Conservation (phyloP, 2,888 invertebrate genomes). For the Nemotelus nigrinus region DNA sequence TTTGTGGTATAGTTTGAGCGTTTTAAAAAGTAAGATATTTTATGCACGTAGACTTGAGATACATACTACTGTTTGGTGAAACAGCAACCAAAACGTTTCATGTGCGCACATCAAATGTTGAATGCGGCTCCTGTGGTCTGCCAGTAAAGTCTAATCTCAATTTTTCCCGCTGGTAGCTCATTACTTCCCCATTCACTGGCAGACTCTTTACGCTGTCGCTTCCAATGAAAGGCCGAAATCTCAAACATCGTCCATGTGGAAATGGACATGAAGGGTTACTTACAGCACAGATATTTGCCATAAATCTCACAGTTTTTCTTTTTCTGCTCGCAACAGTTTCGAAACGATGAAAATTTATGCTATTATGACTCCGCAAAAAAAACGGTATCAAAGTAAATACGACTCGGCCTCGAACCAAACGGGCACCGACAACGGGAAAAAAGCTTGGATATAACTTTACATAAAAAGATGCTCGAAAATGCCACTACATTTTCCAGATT, state of each 20-base stretch:
- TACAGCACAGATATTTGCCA: conserved; percentile 42
- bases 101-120: too few species aligned
- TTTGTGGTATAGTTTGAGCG: too few species aligned
- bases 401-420: background rate
- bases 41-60: too few species aligned
- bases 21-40: too few species aligned
- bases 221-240: conserved; percentile 30
- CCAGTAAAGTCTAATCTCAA: too few species aligned
- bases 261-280: conserved; percentile 48
- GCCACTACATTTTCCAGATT: conserved; percentile 44
- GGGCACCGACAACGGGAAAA: conserved; percentile 19
- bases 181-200: too few species aligned
- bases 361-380: conserved; percentile 45
- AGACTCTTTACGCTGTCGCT: conserved; percentile 38
- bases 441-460: conserved; percentile 10
- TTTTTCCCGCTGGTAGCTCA: too few species aligned
- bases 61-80: too few species aligned
- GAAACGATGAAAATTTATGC: conserved; percentile 49
- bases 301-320: conserved; percentile 46
- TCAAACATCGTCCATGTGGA: conserved; percentile 41
- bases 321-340: conserved; percentile 46
- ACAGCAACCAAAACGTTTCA: too few species aligned
- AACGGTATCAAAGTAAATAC: conserved; percentile 30
- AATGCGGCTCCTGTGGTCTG: too few species aligned
- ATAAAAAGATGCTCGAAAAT: conserved; percentile 34